phyloP scores from a whole-genome alignment of 2,888 invertebrate species.

The Bellardia bayeri region DNA sequence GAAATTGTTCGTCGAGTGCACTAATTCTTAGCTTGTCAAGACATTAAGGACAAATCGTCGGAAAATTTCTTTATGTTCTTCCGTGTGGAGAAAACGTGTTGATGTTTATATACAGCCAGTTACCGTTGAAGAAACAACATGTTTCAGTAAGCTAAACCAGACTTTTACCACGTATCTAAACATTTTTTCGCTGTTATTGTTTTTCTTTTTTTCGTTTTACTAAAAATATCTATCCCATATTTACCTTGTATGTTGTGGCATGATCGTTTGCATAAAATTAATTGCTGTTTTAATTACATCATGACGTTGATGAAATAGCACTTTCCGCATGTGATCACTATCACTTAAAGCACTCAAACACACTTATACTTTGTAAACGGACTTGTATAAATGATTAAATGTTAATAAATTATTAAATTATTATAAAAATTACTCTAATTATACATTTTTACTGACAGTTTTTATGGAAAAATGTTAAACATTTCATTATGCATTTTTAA shows the following conservation, averaged over 20 bases:
- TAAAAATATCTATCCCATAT: constrained; percentile 58
- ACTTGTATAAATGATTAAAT: constrained; percentile 35
- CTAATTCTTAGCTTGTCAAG: too few species aligned
- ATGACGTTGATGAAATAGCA: constrained; percentile 71
- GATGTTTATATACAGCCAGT: too few species aligned
- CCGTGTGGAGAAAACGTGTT: too few species aligned
- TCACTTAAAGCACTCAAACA: constrained; percentile 24
- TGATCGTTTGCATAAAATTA: constrained; percentile 74
- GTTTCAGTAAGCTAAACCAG: too few species aligned
- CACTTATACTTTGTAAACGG: background rate
- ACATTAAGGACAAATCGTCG: too few species aligned
- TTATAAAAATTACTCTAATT: constrained; percentile 28
- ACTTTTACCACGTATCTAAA: background rate
- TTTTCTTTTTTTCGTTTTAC: constrained; percentile 22
- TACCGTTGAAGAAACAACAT: too few species aligned
- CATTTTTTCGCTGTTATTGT: background rate
- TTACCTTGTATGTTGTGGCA: constrained; percentile 67
- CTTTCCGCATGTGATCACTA: constrained; percentile 69
- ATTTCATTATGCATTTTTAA: background rate
- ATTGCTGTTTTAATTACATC: constrained; percentile 74
- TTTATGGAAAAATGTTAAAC: background rate
- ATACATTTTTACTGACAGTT: constrained; percentile 8
- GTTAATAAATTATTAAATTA: constrained; percentile 54
- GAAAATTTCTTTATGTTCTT: too few species aligned
- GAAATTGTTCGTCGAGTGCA: too few species aligned